Conservation (phyloP, 1,140 invertebrate species). For the Gonatopus flavifemur region DNA sequence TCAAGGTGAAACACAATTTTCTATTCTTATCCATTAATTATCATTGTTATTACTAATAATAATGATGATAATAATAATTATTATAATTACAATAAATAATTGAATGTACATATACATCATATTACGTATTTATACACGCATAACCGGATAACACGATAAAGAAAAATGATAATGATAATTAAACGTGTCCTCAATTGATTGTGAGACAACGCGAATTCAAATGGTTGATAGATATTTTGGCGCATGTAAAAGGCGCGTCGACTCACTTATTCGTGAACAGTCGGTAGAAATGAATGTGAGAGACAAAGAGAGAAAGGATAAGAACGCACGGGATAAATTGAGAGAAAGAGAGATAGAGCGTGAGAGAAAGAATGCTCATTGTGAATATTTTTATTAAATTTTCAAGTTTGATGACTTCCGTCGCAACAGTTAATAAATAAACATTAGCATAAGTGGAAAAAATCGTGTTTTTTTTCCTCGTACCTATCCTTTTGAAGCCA, state of each 20-base stretch:
- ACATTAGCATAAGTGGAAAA: slow-evolving; percentile 53
- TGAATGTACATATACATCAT: slow-evolving; percentile 57
- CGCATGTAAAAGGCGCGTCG: slow-evolving; percentile 25
- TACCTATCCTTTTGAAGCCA: no score
- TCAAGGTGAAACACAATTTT: slow-evolving; percentile 54
- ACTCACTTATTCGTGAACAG: slow-evolving; percentile 17
- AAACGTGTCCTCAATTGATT: background rate
- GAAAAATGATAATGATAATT: slow-evolving; percentile 5
- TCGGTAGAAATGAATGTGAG: slow-evolving; percentile 22
- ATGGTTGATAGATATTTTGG: no score
- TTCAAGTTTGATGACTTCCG: slow-evolving; percentile 60
- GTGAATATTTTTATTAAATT: slow-evolving; percentile 63
- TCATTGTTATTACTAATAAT: slow-evolving; percentile 58
- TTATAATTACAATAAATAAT: slow-evolving; percentile 59
- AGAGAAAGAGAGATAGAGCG: slow-evolving; percentile 32
- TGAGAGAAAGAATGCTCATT: slow-evolving; percentile 56
- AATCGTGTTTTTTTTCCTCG: slow-evolving; percentile 21
- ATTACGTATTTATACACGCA: slow-evolving; percentile 39
- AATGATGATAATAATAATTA: slow-evolving; percentile 57
- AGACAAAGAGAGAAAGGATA: slow-evolving; percentile 15
- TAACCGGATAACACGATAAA: slow-evolving; percentile 26
- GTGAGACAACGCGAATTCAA: no score
- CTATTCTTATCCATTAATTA: slow-evolving; percentile 56
- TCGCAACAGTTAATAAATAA: slow-evolving; percentile 60
- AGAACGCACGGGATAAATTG: slow-evolving; percentile 32